Evolutionary conservation across 2,888 invertebrate species (phyloP).

Genomic region (Euplagia quadripunctaria): DNA sequence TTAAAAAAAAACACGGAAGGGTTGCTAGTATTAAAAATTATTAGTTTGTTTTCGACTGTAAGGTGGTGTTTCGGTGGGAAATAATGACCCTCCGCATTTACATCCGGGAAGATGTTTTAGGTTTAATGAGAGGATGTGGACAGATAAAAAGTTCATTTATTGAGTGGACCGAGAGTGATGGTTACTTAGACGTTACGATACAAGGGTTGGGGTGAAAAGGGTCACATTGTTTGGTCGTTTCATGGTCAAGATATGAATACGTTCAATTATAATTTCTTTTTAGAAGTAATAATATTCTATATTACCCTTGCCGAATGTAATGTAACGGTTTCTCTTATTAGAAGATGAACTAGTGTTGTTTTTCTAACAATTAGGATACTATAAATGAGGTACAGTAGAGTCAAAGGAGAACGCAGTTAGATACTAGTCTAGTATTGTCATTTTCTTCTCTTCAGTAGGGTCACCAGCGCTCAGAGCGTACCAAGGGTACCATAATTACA

Average conservation of each 20-base stretch:
- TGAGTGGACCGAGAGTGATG: slow-evolving; percentile 71
- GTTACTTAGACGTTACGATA: slow-evolving; percentile 50
- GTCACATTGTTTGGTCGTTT: slow-evolving; percentile 29
- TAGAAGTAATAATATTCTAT: neutral
- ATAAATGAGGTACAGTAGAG: no score
- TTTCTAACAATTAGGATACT: no score
- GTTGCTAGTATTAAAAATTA: slow-evolving; percentile 82
- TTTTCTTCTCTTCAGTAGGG: no score
- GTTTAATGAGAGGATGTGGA: slow-evolving; percentile 77
- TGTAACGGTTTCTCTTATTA: neutral
- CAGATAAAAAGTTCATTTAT: slow-evolving; percentile 70
- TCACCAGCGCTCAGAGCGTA: no score
- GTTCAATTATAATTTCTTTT: neutral
- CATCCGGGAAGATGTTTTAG: slow-evolving; percentile 83
- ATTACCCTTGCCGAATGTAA: neutral
- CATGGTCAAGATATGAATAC: slow-evolving; percentile 43
- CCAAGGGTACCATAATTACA: no score
- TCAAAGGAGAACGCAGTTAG: no score
- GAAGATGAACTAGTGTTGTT: neutral
- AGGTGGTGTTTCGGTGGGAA: slow-evolving; percentile 82
- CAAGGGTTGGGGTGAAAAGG: slow-evolving; percentile 29
- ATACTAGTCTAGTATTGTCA: no score
- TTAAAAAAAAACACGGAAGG: slow-evolving; percentile 82
- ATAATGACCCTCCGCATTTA: slow-evolving; percentile 81
- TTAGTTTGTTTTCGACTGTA: slow-evolving; percentile 79